These are phyloP conservation scores for Tetranychus cinnabarinus DNA, from an alignment of 1,140 invertebrate species.

Conservation along the genomic window DNA sequence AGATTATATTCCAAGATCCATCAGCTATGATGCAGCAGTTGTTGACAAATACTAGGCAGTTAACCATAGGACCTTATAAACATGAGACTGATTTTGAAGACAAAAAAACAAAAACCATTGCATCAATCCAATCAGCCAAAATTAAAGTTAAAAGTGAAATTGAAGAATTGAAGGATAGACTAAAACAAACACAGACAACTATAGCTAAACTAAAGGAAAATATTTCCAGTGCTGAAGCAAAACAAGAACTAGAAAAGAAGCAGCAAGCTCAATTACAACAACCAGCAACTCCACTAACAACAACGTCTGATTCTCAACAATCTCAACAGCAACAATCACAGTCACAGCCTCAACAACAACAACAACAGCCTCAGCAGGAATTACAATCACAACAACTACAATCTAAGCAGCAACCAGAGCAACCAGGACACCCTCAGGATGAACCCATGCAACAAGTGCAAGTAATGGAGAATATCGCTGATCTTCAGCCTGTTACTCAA, in stretches of 20 bases:
- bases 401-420: no score
- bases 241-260: neutral
- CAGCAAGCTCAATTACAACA: no score
- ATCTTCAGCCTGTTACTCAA: no score
- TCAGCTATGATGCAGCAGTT: slow-evolving; percentile 76
- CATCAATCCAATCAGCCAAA: slow-evolving; percentile 51
- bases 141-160: slow-evolving; percentile 63
- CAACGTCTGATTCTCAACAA: no score
- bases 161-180: slow-evolving; percentile 54
- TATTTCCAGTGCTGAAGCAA: slow-evolving; percentile 22
- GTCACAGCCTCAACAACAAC: no score
- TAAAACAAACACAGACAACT: slow-evolving; percentile 66
- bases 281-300: no score
- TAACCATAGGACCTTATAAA: slow-evolving; percentile 44
- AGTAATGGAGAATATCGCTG: no score
- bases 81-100: slow-evolving; percentile 86
- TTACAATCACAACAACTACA: no score
- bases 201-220: slow-evolving; percentile 70
- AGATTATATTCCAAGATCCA: slow-evolving; percentile 62
- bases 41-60: slow-evolving; percentile 41
- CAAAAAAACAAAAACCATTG: slow-evolving; percentile 55
- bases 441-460: no score
- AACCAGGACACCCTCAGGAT: no score
- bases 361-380: no score
- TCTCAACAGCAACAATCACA: no score